These are phyloP conservation scores for Neomorphus geoffroyi DNA, from an alignment of 2,797 vertebrate genomes.

Conservation along the genomic window DNA sequence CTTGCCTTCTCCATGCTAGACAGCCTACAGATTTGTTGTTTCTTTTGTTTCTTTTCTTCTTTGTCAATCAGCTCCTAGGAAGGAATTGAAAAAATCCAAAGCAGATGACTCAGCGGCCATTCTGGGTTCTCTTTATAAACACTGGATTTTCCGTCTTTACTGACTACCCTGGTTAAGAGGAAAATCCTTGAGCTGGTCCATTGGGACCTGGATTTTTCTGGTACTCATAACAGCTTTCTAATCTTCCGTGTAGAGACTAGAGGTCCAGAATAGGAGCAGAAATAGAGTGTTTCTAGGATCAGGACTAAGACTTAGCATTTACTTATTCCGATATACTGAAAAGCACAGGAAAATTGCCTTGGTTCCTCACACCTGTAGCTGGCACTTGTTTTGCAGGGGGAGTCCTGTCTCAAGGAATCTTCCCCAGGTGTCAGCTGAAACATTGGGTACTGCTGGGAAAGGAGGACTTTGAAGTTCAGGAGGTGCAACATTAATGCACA, in stretches of 20 bases:
- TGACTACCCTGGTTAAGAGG: background rate
- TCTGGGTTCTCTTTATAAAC: background rate
- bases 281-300: background rate
- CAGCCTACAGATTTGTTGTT: background rate
- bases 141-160: background rate
- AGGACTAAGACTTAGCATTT: background rate
- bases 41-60: background rate
- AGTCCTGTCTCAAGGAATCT: background rate
- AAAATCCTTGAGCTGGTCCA: background rate
- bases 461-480: background rate
- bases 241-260: background rate
- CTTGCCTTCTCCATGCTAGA: background rate
- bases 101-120: background rate
- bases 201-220: background rate
- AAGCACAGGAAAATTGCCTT: background rate
- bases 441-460: background rate
- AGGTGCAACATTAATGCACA: background rate
- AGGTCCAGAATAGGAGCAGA: background rate
- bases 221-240: background rate
- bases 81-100: background rate
- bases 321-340: background rate
- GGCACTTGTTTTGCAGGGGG: background rate
- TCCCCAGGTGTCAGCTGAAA: background rate
- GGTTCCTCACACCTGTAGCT: background rate
- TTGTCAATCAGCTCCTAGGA: conserved; percentile 3